Evolutionary conservation across 2,888 invertebrate species (phyloP).

Genomic region (Torymus auratus): DNA sequence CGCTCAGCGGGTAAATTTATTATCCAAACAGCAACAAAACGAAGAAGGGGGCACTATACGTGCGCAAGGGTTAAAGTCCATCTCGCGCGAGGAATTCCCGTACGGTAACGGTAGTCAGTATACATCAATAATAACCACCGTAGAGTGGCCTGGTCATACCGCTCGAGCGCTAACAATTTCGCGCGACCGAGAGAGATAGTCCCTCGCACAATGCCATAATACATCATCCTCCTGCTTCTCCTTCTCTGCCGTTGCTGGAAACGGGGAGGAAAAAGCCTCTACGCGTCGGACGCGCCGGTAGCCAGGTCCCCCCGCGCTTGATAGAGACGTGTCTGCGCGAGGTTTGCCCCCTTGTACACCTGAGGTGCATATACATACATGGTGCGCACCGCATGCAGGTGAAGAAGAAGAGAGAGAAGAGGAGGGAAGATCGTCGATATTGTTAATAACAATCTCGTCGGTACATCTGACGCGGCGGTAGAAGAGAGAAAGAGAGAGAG

Average conservation of each 20-base stretch:
- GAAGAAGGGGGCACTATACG: not conserved
- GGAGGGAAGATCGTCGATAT: slow-evolving; percentile 41
- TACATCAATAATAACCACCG: slow-evolving; percentile 45
- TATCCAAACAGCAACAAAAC: too few relatives aligned
- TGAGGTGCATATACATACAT: too few relatives aligned
- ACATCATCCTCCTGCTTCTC: slow-evolving; percentile 25
- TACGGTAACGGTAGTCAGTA: slow-evolving; percentile 49
- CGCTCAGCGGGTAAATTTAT: too few relatives aligned
- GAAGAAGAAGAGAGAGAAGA: not conserved
- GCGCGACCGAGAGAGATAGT: slow-evolving; percentile 14
- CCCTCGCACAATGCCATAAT: slow-evolving; percentile 24
- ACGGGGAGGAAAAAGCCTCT: not conserved
- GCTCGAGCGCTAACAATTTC: slow-evolving; percentile 9
- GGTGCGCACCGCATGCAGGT: not conserved
- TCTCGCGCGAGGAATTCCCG: slow-evolving; percentile 12
- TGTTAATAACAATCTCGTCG: slow-evolving; percentile 53
- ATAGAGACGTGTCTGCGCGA: slow-evolving; percentile 43
- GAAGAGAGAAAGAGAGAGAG: not conserved
- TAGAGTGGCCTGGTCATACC: not conserved
- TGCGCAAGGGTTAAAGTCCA: slow-evolving; percentile 43
- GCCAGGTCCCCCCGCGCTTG: not conserved
- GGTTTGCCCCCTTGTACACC: too few relatives aligned
- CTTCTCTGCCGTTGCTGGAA: not conserved
- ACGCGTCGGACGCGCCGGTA: not conserved
- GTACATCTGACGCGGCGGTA: slow-evolving; percentile 12